Evolutionary conservation across 2,888 invertebrate species (phyloP), one percentile per base, ranked within the genome.

Genomic region (Drosophila setosimentum): DNA sequence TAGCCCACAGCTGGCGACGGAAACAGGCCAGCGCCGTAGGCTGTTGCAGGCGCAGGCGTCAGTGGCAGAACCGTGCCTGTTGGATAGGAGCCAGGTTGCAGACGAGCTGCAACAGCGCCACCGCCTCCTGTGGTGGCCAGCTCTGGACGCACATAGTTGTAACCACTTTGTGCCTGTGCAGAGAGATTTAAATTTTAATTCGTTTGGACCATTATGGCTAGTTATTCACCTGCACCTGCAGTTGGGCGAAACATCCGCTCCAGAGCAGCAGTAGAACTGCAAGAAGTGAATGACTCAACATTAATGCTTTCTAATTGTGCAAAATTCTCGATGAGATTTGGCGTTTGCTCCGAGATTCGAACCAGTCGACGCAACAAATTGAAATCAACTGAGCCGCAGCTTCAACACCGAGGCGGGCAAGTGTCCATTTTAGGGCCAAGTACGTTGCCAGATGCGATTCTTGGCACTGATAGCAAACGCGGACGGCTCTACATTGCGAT

Each of bases 141-240:
- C 58, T 94, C 94, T 10, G 96, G 97, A 72, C 95, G 94, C 76
- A 95, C 95, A 93, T 97, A 97, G 76, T 95, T 95, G 91, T 97
- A 97, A 27, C 97, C 96, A 90, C 94, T 95, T 94, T 97, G 96
- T 62, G 94, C 95, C 95, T 95, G 78, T 11, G 40, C 82, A 87
- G 3, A 37, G 1, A 5, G 37, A 29, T 24, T 7, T 8, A n/a
- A 18, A n/a, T 13, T 6, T n/a, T 29, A 27, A n/a, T 29, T 40
- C 3, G 8, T 13, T 29, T 13, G 1, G 5, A 35, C 29, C 10
- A 6, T 8, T 27, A 24, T 2, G 32, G 16, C 18, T 0, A 0
- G 10, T 8, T 6, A 57, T 64, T 69, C 5, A 80, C 80, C 87
- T 78, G 78, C 5, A 88, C 89, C 50, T 86, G 88, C 32, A 85